Percentiles rank a stretch among this genome's conserved stretches.
Evolutionary conservation across 2,888 invertebrate genomes (phyloP).

Genomic region (Hipparchia semele): DNA sequence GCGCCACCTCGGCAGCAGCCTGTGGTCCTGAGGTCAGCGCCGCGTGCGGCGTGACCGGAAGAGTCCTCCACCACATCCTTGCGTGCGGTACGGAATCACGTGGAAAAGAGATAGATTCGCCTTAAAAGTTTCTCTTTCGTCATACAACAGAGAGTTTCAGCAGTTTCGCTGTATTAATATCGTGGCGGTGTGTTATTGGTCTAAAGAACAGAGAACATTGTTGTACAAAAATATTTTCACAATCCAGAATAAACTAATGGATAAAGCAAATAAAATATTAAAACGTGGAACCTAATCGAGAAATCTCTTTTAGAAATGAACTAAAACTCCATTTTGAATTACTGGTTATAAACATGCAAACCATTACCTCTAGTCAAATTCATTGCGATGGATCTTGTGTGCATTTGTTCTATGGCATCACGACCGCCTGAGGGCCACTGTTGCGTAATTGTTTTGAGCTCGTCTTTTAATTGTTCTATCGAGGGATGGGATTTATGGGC

Average conservation of each 20-base stretch:
- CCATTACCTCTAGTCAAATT: neutral
- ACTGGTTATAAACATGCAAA: conserved; percentile 6
- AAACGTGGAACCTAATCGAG: neutral
- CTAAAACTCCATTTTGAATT: neutral
- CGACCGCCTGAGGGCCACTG: conserved; percentile 73
- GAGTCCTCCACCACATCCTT: no score
- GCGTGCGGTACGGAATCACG: no score
- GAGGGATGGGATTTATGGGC: conserved; percentile 75
- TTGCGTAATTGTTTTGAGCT: conserved; percentile 83
- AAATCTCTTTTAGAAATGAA: conserved; percentile 4
- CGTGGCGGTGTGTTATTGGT: no score
- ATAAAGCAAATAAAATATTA: neutral
- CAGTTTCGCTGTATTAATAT: no score
- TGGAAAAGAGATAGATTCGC: no score
- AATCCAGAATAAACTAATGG: neutral
- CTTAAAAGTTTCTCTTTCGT: no score
- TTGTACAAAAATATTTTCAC: no score
- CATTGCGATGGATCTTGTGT: conserved; percentile 13
- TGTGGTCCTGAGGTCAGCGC: no score
- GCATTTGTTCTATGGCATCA: conserved; percentile 57
- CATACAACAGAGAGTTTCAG: no score
- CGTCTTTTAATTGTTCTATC: conserved; percentile 83
- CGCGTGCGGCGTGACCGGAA: no score
- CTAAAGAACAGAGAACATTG: no score
- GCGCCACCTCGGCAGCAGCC: no score